Percentiles rank a stretch among this genome's conserved stretches.
Conservation (phyloP, 1,140 invertebrate genomes). For the Battus philenor region DNA sequence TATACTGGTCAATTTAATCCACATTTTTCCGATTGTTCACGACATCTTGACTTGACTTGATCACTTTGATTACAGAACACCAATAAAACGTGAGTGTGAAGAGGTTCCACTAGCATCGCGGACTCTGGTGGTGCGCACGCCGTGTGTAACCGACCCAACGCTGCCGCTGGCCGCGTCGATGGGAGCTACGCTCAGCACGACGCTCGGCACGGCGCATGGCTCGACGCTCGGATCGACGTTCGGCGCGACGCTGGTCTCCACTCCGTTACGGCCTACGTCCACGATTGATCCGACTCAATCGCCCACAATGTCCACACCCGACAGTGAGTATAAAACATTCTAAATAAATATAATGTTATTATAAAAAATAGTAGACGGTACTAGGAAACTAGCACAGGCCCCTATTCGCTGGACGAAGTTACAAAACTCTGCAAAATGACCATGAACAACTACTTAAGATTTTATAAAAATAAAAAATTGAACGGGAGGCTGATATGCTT, state of each 20-base stretch:
- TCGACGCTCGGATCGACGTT: neutral
- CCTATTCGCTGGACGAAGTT: too few relatives aligned
- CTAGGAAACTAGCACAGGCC: too few relatives aligned
- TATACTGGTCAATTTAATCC: too few relatives aligned
- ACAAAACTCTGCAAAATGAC: too few relatives aligned
- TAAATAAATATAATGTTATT: too few relatives aligned
- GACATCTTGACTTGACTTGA: too few relatives aligned
- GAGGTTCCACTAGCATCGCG: conserved; percentile 31
- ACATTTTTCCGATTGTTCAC: too few relatives aligned
- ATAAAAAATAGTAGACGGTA: too few relatives aligned
- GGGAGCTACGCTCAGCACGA: conserved; percentile 24
- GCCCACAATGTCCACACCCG: conserved; percentile 38
- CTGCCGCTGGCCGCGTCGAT: conserved; percentile 39
- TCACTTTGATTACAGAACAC: conserved; percentile 34
- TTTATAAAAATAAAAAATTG: too few relatives aligned
- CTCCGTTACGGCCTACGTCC: conserved; percentile 23
- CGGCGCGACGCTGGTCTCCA: conserved; percentile 20
- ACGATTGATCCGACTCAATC: conserved; percentile 29
- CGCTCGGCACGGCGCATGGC: conserved; percentile 41
- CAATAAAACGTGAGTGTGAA: conserved; percentile 51
- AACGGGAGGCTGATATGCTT: too few relatives aligned
- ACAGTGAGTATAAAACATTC: conserved; percentile 58
- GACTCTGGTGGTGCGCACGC: conserved; percentile 57
- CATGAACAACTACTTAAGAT: too few relatives aligned
- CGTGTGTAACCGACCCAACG: conserved; percentile 66